Base-by-base conservation (phyloP, 1,140 invertebrate species). In the Lasioglossum albipes region DNA sequence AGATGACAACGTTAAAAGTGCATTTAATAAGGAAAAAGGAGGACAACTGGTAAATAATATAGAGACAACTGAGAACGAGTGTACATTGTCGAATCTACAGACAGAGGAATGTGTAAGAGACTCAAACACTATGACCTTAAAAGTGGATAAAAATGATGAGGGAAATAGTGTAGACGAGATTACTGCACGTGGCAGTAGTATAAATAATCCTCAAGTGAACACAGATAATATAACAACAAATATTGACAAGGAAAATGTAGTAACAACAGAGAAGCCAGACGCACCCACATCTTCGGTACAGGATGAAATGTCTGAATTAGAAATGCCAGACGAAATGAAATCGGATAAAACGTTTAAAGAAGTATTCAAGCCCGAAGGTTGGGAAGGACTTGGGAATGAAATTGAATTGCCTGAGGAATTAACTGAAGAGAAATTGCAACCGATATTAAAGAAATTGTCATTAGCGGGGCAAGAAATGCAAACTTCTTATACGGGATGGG, bases 261-360 rank as follows among this genome's bases (percentile, higher is more conserved):
- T 22, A 68, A 62, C 57, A n/a, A 52, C 62, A 42, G 41, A 65
- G 41, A 84, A 79, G 13, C 20, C 45, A 66, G 0, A 16, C 27
- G 3, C 31, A 7, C 16, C 41, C 36, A 49, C 22, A 65, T 41
- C n/a, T 16, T 71, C 42, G 20, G 22, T 27, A 49, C 59, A 10
- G 2, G 82, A 88, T 61, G 83, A 88, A 13, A 77, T 86, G 20
- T 81, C 87, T 0, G 89, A 91, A 77, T 69, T 87, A 9, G 88
- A 91, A 20, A 88, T 92, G 76, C 92, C 93, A 0, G 92, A 90
- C 68, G 93, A 93, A 81, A 70, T 93, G 74, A 92, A 87, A 69
- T 93, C 91, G 0, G 88, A 93, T 79, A 91, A 93, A 80, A 93
- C 90, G 81, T 93, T 93, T 75, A 91, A 91, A 71, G 93, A 93